These are phyloP conservation scores for Paralichthys olivaceus DNA, from an alignment of 2,113 vertebrate species.

Conservation along the genomic window DNA sequence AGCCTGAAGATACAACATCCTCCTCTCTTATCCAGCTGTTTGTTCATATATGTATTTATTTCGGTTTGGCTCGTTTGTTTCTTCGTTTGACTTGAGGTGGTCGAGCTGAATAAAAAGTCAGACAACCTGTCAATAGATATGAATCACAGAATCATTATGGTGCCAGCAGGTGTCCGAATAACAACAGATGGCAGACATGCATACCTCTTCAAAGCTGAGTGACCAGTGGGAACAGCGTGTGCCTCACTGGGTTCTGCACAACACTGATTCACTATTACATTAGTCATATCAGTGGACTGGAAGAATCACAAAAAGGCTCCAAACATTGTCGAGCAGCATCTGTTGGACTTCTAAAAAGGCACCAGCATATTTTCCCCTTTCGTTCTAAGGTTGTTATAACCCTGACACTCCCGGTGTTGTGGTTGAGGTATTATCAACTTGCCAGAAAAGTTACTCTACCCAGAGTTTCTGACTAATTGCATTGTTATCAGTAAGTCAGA, in stretches of 20 bases:
- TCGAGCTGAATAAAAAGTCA: slow-evolving; percentile 1
- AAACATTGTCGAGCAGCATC: neutral
- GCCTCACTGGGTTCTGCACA: slow-evolving; percentile 59
- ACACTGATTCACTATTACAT: slow-evolving; percentile 68
- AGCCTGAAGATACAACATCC: no score
- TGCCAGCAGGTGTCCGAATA: slow-evolving; percentile 60
- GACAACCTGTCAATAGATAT: slow-evolving; percentile 57
- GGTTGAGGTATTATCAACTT: slow-evolving; percentile 3
- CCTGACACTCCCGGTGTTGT: neutral
- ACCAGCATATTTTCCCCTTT: neutral
- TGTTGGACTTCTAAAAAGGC: neutral
- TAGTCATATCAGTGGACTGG: slow-evolving; percentile 57
- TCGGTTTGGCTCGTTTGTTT: neutral
- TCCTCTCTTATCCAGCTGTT: neutral
- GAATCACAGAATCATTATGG: slow-evolving; percentile 50
- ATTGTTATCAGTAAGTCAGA: slow-evolving; percentile 49
- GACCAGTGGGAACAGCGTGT: slow-evolving; percentile 67
- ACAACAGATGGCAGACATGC: slow-evolving; percentile 76
- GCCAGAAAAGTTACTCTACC: neutral
- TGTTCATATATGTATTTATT: neutral
- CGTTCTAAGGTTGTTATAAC: neutral
- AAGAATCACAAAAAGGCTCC: slow-evolving; percentile 9
- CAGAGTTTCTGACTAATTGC: slow-evolving; percentile 47
- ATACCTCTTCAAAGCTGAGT: slow-evolving; percentile 58
- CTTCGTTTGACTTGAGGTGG: neutral